Conservation (phyloP, 1,140 invertebrate genomes). For the Solenopsis invicta region DNA sequence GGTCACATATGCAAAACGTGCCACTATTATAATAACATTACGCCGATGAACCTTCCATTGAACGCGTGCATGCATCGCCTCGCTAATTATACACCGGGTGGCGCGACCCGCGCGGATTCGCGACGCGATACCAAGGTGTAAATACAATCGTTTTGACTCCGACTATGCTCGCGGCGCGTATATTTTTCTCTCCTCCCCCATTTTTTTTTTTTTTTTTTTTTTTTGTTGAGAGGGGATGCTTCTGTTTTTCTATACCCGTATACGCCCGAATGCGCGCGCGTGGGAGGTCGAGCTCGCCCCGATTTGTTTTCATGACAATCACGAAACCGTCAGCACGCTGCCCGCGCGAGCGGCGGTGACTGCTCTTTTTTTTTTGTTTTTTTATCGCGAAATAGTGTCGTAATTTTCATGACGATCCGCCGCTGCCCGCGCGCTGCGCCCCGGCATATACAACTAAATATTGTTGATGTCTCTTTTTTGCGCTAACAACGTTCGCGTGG, state of each 20-base stretch:
- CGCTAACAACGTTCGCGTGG: conserved; percentile 72
- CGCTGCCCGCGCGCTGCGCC: conserved; percentile 35
- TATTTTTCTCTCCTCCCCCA: conserved; percentile 30
- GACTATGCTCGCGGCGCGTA: conserved; percentile 48
- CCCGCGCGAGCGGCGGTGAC: conserved; percentile 28
- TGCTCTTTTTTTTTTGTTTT: conserved; percentile 43
- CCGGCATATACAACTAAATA: conserved; percentile 69
- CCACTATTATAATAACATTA: conserved; percentile 86
- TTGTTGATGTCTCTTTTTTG: conserved; percentile 69
- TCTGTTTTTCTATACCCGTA: conserved; percentile 55
- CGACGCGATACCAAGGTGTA: conserved; percentile 56
- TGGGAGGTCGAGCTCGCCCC: conserved; percentile 43
- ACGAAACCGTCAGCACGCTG: conserved; percentile 59
- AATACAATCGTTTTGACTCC: conserved; percentile 60
- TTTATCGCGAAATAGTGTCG: conserved; percentile 64
- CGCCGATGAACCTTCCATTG: conserved; percentile 85
- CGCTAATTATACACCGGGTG: conserved; percentile 83
- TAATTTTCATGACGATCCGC: conserved; percentile 73
- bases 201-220: conserved; percentile 39
- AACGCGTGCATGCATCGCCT: conserved; percentile 81
- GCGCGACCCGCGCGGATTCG: conserved; percentile 68
- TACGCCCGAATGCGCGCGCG: background rate
- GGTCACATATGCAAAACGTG: conserved; percentile 84
- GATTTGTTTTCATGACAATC: conserved; percentile 68
- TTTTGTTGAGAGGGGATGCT: conserved; percentile 33